Conservation (phyloP, 2,888 invertebrate genomes). For the Pelosia muscerda region DNA sequence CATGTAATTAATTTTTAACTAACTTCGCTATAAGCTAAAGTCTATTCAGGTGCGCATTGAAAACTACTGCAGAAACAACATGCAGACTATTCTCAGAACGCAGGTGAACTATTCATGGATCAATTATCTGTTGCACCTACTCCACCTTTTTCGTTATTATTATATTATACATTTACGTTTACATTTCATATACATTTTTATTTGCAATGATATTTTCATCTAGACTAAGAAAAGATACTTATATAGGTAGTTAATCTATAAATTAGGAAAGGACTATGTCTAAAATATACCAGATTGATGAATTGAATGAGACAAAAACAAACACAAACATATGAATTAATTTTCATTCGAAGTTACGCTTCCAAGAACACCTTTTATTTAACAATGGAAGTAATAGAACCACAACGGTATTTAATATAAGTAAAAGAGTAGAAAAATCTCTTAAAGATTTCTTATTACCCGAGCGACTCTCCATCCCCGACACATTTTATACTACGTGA, state of each 20-base stretch:
- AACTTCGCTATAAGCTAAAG: background rate
- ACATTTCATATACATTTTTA: no score
- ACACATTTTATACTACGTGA: constrained; percentile 71
- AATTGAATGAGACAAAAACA: no score
- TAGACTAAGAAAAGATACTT: no score
- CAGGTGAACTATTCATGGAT: background rate
- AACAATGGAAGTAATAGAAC: constrained; percentile 11
- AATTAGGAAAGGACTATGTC: no score
- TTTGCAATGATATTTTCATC: no score
- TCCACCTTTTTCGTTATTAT: background rate
- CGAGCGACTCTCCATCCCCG: constrained; percentile 58
- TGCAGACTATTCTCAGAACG: background rate
- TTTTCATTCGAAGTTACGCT: constrained; percentile 30
- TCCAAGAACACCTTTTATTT: constrained; percentile 23
- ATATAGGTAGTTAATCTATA: no score
- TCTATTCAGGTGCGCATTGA: background rate
- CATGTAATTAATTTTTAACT: background rate
- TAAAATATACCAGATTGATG: no score
- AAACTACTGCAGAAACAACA: background rate
- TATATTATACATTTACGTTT: no score
- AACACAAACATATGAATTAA: constrained; percentile 21
- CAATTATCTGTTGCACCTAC: background rate
- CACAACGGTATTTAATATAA: constrained; percentile 42
- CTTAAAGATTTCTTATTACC: constrained; percentile 53
- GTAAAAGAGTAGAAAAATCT: constrained; percentile 41